Percentiles rank a stretch among this genome's conserved stretches.
Conservation (phyloP, 2,797 vertebrate genomes). For the Gambelia wislizenii region DNA sequence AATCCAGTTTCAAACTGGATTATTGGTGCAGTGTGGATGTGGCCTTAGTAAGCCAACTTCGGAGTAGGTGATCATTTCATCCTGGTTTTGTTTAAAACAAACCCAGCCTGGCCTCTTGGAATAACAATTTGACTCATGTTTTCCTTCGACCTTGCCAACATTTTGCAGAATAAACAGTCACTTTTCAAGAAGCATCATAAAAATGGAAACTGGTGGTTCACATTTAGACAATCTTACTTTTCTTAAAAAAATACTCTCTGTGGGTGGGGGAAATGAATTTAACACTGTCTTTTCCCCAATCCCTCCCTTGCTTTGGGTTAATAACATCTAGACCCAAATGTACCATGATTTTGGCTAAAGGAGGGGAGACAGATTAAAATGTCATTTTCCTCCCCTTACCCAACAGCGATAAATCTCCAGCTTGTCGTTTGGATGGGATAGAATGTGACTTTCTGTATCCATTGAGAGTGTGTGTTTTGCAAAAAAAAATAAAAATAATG, state of each 20-base stretch:
- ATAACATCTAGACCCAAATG: background rate
- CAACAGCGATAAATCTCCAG: too few species aligned
- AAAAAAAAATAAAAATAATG: too few species aligned
- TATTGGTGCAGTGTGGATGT: too few species aligned
- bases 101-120: too few species aligned
- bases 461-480: too few species aligned
- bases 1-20: too few species aligned
- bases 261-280: background rate
- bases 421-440: background rate
- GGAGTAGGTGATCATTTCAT: too few species aligned
- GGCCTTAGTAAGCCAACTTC: too few species aligned
- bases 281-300: rapidly evolving
- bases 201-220: background rate
- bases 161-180: background rate
- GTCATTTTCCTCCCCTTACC: background rate
- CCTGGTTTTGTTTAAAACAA: background rate
- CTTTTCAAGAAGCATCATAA: background rate
- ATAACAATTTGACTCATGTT: background rate
- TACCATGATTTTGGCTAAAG: too few species aligned
- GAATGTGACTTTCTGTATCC: too few species aligned
- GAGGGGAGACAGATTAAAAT: too few species aligned
- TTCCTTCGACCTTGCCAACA: background rate
- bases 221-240: background rate
- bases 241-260: background rate
- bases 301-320: background rate